Percentiles rank a stretch among this genome's conserved stretches.
phyloP scores from a whole-genome alignment of 2,113 vertebrate species.

The Cacatua alba region DNA sequence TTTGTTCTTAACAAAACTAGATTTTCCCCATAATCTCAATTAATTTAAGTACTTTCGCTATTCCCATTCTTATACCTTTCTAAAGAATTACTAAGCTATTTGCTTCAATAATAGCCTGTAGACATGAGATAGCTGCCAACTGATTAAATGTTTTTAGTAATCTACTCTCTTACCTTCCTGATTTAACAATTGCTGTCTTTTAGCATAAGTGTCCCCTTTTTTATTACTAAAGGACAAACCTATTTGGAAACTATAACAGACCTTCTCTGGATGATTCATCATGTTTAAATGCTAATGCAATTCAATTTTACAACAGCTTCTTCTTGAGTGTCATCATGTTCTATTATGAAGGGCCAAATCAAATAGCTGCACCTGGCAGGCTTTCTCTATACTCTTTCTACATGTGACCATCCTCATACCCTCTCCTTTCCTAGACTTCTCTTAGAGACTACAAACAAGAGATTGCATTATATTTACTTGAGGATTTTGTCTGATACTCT shows the following conservation, averaged over 20 bases:
- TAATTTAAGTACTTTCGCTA: not conserved
- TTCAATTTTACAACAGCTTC: constrained; percentile 18
- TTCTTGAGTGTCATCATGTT: not conserved
- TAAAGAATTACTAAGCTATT: not conserved
- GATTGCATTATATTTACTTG: not conserved
- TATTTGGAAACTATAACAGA: constrained; percentile 10
- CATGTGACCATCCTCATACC: not conserved
- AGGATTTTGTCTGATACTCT: not conserved
- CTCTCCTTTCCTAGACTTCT: not conserved
- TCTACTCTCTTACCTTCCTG: not conserved
- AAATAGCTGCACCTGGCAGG: not conserved
- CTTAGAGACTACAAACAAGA: not conserved
- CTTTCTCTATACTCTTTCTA: not conserved
- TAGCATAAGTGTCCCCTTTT: not conserved
- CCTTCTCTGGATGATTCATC: not conserved
- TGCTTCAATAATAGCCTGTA: not conserved
- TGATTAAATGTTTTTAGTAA: not conserved
- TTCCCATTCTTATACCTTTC: not conserved
- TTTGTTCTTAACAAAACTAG: not conserved
- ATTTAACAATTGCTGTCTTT: not conserved
- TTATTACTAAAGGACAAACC: not conserved
- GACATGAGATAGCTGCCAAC: not conserved
- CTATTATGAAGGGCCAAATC: not conserved
- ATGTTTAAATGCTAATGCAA: not conserved
- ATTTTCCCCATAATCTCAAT: not conserved